Percentiles rank a stretch among this genome's conserved stretches.
Conservation (phyloP, 2,888 invertebrate species). For the Exocentrus adspersus region DNA sequence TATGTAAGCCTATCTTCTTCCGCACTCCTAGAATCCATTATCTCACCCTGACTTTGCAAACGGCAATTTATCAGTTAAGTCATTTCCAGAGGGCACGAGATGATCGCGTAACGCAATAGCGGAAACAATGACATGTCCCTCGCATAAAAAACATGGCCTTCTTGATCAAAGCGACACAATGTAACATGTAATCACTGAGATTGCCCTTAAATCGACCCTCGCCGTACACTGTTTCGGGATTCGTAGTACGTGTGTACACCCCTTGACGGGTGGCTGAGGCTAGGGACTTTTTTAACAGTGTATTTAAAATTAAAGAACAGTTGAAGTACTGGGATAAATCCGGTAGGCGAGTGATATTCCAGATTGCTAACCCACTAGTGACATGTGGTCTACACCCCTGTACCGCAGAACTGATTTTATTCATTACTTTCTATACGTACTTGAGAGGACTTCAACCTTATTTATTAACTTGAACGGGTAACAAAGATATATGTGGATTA, state of each 20-base stretch:
- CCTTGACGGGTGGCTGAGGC: constrained; percentile 1
- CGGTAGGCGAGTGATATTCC: constrained; percentile 55
- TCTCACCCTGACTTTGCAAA: constrained; percentile 39
- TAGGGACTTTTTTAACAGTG: constrained; percentile 50
- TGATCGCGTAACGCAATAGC: constrained; percentile 47
- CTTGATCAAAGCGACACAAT: constrained; percentile 61
- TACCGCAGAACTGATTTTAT: constrained; percentile 26
- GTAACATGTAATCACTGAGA: constrained; percentile 62
- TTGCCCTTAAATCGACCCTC: constrained; percentile 41
- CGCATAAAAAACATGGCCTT: constrained; percentile 61
- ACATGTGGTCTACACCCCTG: constrained; percentile 54
- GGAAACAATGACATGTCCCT: constrained; percentile 61
- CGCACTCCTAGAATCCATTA: constrained; percentile 42
- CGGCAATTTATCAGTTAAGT: constrained; percentile 49
- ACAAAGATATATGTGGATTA: too few relatives aligned
- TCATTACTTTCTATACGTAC: constrained; percentile 21
- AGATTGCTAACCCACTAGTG: constrained; percentile 57
- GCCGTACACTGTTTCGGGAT: constrained; percentile 21
- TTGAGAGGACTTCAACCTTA: constrained; percentile 18
- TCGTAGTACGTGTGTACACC: background rate
- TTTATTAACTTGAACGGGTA: constrained; percentile 11
- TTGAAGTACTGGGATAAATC: constrained; percentile 50
- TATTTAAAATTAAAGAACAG: constrained; percentile 57
- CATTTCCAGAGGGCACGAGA: constrained; percentile 36
- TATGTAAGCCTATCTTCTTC: constrained; percentile 27